Evolutionary conservation across 2,888 invertebrate genomes (phyloP).

Genomic region (Volucella inanis): DNA sequence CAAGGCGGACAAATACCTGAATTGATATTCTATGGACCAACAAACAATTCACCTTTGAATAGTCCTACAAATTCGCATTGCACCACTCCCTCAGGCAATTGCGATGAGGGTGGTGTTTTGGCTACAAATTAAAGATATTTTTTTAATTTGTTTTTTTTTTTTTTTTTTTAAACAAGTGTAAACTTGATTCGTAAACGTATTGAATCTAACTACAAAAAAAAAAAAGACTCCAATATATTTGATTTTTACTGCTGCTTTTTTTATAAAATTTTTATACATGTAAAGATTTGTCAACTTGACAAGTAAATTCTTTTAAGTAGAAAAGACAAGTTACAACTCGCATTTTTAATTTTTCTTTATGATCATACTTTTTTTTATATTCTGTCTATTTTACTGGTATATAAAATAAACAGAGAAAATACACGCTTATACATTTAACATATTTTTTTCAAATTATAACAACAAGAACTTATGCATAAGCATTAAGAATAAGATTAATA

Average conservation of each 20-base stretch:
- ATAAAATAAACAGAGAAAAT: too few species aligned
- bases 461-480: too few species aligned
- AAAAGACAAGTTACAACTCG: constrained; percentile 6
- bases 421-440: too few species aligned
- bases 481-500: too few species aligned
- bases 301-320: neutral
- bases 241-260: constrained; percentile 29
- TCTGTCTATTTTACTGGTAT: too few species aligned
- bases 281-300: constrained; percentile 18
- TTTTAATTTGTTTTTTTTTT: neutral
- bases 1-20: constrained; percentile 99
- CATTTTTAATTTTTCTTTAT: constrained; percentile 1
- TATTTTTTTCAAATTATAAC: too few species aligned
- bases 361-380: neutral
- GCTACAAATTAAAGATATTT: constrained; percentile 28
- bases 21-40: constrained; percentile 96
- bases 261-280: constrained; percentile 25
- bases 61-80: constrained; percentile 82
- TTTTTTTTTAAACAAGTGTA: too few species aligned
- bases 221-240: constrained; percentile 59
- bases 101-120: constrained; percentile 74
- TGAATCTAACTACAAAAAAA: constrained; percentile 23
- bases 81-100: constrained; percentile 79
- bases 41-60: constrained; percentile 83
- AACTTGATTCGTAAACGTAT: constrained; percentile 4